A percentile compares a stretch with the other conserved stretches of the same genome.
These are phyloP conservation scores for Myanophis thanlyinensis DNA, from an alignment of 2,113 vertebrate species.

Conservation along the genomic window DNA sequence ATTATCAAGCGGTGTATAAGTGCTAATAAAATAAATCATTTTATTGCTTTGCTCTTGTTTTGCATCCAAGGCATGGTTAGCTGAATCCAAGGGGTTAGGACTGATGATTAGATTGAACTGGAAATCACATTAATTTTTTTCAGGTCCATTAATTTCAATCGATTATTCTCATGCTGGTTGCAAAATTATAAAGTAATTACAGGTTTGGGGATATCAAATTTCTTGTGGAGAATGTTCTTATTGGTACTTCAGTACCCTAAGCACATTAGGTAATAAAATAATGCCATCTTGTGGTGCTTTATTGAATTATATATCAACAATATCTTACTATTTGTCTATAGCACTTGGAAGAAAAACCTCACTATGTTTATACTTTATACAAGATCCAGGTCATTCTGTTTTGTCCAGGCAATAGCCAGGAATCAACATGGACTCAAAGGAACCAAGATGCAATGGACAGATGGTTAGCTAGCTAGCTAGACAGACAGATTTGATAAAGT, in stretches of 20 bases:
- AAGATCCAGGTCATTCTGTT: neutral
- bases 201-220: neutral
- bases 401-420: neutral
- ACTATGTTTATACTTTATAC: neutral
- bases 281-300: constrained; percentile 55
- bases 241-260: neutral
- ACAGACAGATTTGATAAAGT: neutral
- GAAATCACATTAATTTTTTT: neutral
- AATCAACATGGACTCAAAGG: neutral
- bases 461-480: neutral
- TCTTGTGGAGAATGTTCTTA: neutral
- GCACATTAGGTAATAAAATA: constrained; percentile 15
- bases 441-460: neutral
- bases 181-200: neutral
- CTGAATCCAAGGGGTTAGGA: neutral
- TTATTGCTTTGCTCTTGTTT: neutral
- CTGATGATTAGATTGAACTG: neutral
- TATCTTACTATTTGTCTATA: neutral
- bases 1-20: neutral
- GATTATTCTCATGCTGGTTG: neutral
- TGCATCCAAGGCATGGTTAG: neutral
- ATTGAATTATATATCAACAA: neutral
- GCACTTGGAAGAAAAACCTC: neutral
- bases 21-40: neutral
- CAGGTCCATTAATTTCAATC: neutral